Percentiles rank a stretch among this genome's conserved stretches.
Evolutionary conservation across 2,797 vertebrate species (phyloP).

Genomic region (Garrulus glandarius): DNA sequence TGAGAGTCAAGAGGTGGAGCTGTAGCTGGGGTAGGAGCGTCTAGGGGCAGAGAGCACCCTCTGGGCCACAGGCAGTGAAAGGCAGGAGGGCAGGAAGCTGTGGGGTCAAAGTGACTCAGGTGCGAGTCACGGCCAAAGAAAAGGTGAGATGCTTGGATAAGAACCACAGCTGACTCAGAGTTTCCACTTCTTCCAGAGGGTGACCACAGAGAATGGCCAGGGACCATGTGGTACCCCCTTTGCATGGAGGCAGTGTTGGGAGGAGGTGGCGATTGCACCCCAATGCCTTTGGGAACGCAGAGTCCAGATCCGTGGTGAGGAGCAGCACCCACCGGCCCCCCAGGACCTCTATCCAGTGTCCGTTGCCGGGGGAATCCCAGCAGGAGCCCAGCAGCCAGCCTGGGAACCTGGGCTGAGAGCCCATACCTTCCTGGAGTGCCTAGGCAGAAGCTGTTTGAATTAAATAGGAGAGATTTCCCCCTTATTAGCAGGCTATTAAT

Average conservation of each 20-base stretch:
- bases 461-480: slow-evolving; percentile 60
- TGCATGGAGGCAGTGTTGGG: accelerated
- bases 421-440: slow-evolving; percentile 11
- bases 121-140: slow-evolving; percentile 20
- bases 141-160: slow-evolving; percentile 33
- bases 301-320: neutral
- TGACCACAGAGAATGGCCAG: neutral
- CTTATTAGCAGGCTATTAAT: slow-evolving; percentile 64
- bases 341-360: neutral
- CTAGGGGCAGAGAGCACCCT: neutral
- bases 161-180: slow-evolving; percentile 25
- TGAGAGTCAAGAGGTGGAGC: neutral
- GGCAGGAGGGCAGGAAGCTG: slow-evolving; percentile 5
- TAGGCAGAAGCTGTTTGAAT: slow-evolving; percentile 19
- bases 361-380: neutral
- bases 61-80: slow-evolving; percentile 7
- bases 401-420: slow-evolving; percentile 1
- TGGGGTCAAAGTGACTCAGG: slow-evolving; percentile 47
- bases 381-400: neutral
- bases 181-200: slow-evolving; percentile 31
- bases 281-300: accelerated
- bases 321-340: neutral
- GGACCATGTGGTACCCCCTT: neutral
- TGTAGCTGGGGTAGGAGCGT: accelerated
- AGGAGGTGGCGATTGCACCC: accelerated